Conservation (phyloP, 2,113 vertebrate species). For the Hemichromis elongatus region DNA sequence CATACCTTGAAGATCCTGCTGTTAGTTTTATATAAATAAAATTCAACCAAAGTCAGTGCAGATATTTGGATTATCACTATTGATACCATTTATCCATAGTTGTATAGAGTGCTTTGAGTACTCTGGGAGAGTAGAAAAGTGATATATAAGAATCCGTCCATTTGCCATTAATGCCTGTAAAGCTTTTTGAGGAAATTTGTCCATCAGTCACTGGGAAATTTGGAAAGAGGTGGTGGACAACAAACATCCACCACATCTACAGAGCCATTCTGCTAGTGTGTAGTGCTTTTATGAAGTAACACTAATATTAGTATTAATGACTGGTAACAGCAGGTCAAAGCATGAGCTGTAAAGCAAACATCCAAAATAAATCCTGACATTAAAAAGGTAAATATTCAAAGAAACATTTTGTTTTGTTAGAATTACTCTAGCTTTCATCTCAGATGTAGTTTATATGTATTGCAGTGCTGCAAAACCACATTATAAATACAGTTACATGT, state of each 20-base stretch:
- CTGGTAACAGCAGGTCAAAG: background rate
- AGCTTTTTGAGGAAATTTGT: background rate
- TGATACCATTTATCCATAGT: no score
- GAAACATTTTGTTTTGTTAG: background rate
- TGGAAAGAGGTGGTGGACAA: background rate
- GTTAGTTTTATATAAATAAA: background rate
- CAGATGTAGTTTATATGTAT: background rate
- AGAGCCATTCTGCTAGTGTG: background rate
- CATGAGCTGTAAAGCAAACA: background rate
- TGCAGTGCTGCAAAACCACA: background rate
- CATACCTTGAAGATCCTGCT: rapidly evolving
- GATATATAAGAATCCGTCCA: no score
- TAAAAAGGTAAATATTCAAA: background rate
- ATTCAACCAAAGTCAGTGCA: background rate
- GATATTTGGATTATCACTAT: background rate
- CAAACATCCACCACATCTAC: background rate
- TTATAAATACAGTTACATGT: background rate
- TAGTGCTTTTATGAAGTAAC: background rate
- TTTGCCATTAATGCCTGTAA: background rate
- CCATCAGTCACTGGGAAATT: background rate
- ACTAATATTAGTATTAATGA: background rate
- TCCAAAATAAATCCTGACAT: background rate
- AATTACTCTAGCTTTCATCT: background rate
- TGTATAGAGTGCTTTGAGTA: no score
- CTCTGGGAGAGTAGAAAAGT: no score